These are phyloP conservation scores for Cylindroiulus punctatus DNA, from an alignment of 2,888 invertebrate species.

Conservation along the genomic window DNA sequence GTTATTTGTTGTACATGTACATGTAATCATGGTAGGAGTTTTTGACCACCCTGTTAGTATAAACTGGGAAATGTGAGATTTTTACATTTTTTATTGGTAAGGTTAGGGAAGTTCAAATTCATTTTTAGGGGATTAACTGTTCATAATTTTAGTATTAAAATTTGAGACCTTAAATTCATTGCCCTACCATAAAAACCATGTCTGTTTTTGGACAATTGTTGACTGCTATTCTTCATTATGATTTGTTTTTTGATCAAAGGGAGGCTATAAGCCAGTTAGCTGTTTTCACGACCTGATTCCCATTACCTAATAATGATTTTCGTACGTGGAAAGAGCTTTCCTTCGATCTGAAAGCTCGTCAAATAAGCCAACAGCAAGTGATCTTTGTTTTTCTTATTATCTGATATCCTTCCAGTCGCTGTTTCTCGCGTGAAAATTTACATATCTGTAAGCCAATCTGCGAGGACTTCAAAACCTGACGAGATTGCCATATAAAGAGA, in stretches of 20 bases:
- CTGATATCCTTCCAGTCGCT: background rate
- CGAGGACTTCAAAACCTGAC: background rate
- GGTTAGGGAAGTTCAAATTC: no score
- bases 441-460: constrained; percentile 30
- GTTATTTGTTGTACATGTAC: no score
- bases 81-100: no score
- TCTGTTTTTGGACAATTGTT: no score
- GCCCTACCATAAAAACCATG: no score
- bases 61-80: no score
- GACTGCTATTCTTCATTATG: no score
- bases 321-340: background rate
- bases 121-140: no score
- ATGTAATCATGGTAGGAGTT: no score
- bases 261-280: background rate
- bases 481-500: constrained; percentile 35
- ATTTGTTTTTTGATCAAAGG: background rate
- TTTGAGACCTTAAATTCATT: no score
- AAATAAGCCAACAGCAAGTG: background rate
- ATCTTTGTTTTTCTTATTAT: constrained; percentile 40
- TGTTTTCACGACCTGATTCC: background rate
- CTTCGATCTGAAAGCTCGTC: background rate
- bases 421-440: background rate
- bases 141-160: no score
- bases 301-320: constrained; percentile 6
- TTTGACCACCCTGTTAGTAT: no score